A percentile compares a stretch with the other conserved stretches of the same genome.
Evolutionary conservation across 53 echinoderm and acorn worm species (phyloP).

Genomic region (Crossaster papposus): DNA sequence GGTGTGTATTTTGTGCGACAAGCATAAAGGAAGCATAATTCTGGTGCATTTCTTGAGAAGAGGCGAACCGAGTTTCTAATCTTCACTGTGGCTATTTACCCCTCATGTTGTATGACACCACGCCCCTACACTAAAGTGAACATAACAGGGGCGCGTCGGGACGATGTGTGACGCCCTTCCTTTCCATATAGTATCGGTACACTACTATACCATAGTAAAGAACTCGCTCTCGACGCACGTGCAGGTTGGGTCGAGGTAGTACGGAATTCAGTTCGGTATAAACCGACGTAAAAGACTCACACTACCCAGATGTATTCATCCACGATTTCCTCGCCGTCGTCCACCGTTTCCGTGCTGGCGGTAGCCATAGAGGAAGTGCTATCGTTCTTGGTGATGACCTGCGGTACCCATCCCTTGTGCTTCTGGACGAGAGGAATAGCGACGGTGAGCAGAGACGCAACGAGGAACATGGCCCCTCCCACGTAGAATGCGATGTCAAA

Average conservation of each 20-base stretch:
- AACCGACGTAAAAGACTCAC: constrained; percentile 1
- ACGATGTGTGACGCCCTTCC: background rate
- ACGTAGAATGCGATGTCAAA: constrained; percentile 95
- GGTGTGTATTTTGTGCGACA: too few species aligned
- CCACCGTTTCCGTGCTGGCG: constrained; percentile 33
- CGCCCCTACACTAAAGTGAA: background rate
- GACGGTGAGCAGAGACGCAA: constrained; percentile 66
- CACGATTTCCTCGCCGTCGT: constrained; percentile 48
- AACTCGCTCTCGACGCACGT: too few species aligned
- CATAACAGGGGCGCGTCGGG: background rate
- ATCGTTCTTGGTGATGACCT: constrained; percentile 38
- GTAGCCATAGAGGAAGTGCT: constrained; percentile 22
- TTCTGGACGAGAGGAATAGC: constrained; percentile 78
- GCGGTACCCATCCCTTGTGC: constrained; percentile 75
- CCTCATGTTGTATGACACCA: background rate
- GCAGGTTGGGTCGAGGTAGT: too few species aligned
- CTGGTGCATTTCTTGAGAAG: background rate
- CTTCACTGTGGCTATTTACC: background rate
- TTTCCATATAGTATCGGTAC: too few species aligned
- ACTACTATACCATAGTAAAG: too few species aligned
- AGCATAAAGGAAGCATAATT: background rate
- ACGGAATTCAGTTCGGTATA: background rate
- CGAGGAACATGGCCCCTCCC: constrained; percentile 77
- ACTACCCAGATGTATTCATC: constrained; percentile 56
- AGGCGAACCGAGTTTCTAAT: background rate